phyloP scores from a whole-genome alignment of 2,888 invertebrate species.

The Agriotes lineatus region DNA sequence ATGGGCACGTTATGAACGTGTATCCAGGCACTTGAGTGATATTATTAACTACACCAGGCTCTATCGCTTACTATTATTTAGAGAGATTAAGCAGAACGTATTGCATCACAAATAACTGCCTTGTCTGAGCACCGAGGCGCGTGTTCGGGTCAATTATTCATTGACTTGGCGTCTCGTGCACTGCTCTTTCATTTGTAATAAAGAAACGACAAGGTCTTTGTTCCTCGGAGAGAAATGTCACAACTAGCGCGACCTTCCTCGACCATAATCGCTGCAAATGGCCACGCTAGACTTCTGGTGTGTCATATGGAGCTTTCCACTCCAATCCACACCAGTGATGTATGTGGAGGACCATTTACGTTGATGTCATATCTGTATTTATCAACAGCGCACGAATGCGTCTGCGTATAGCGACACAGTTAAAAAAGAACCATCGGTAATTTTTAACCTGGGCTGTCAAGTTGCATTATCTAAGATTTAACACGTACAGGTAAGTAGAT shows the following conservation, averaged over 20 bases:
- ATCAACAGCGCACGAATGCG: conserved; percentile 17
- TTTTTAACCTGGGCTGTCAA: too few species aligned
- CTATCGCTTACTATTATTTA: conserved; percentile 24
- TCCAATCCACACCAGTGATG: neutral
- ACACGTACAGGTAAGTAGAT: neutral
- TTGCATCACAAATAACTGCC: conserved; percentile 42
- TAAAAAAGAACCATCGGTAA: too few species aligned
- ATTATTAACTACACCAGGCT: neutral
- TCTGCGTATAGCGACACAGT: too few species aligned
- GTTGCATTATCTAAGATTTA: too few species aligned
- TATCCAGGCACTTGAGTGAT: conserved; percentile 11
- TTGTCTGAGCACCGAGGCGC: conserved; percentile 32
- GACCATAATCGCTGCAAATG: conserved; percentile 13
- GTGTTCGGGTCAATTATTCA: conserved; percentile 45
- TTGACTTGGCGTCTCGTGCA: conserved; percentile 42
- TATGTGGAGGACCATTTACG: neutral
- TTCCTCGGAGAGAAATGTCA: conserved; percentile 32
- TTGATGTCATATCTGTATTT: conserved; percentile 10
- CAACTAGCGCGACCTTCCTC: conserved; percentile 19
- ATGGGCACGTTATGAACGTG: neutral
- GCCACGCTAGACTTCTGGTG: neutral
- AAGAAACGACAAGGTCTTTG: conserved; percentile 40
- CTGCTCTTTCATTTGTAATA: conserved; percentile 38
- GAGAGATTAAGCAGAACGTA: conserved; percentile 38
- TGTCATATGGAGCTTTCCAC: conserved; percentile 7